Evolutionary conservation across 1,140 invertebrate genomes (phyloP), one percentile per base, ranked within the genome.

Genomic region (Potamilus streckersoni): DNA sequence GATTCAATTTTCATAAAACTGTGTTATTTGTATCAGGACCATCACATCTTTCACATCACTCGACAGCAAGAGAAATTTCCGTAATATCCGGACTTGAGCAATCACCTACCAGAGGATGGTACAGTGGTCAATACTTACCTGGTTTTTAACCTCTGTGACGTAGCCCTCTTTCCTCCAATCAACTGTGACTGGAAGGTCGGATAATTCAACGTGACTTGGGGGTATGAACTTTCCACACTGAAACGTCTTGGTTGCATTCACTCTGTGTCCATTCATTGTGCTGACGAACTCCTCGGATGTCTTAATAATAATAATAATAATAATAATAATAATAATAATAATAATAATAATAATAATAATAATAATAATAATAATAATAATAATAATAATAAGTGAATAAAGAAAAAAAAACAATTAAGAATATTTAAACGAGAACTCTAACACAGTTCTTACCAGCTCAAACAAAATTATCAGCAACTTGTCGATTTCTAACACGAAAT

Each of bases 121-220:
- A 6, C 38, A 19, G 19, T 49, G n/a, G 19, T 17, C 20, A 20
- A 13, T 57, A 57, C 73, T 57, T 75, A 83, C 83, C 79, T 85
- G 86, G 73, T 87, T 80, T 63, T 87, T 87, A 61, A 86, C 75
- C 16, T 60, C 62, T 64, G 86, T 87, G 14, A 87, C 85, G 71
- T 81, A 84, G 5, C 85, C 85, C 58, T 86, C 74, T 8, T 58
- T 31, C 57, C 85, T 80, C 86, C 86, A 87, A 69, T 87, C 84
- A 11, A 85, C 80, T 3, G 63, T 62, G 19, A 79, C 73, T 5
- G 84, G 83, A 1, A 82, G 68, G 17, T 66, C 59, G 0, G 65
- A 19, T 17, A 71, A n/a, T 49, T 77, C 63, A 27, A 80, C 56
- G 69, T 80, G 70, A 49, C 60, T 69, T 20, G 74, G 67, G 20